phyloP scores from a whole-genome alignment of 2,113 vertebrate species.

The Hydropotes inermis region DNA sequence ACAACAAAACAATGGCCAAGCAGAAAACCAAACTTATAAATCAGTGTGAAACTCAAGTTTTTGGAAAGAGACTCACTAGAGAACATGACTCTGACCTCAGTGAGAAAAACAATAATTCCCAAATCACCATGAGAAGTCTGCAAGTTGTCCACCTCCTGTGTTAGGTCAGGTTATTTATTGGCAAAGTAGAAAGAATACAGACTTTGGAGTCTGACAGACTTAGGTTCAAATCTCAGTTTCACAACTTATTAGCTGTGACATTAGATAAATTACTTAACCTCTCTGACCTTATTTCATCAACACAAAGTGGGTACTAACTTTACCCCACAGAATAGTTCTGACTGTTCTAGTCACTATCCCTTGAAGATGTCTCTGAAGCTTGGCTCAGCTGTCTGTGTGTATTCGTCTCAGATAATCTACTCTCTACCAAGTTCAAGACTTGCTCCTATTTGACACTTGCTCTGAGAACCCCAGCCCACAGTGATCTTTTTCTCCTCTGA shows the following conservation, averaged over 20 bases:
- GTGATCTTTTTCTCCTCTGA: neutral
- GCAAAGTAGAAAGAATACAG: neutral
- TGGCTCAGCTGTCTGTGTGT: neutral
- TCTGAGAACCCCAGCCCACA: neutral
- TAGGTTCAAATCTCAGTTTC: conserved; percentile 1
- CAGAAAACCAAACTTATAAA: conserved; percentile 47
- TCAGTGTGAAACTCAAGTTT: neutral
- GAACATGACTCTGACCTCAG: neutral
- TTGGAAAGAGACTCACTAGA: neutral
- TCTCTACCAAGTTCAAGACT: neutral
- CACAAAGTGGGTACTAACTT: neutral
- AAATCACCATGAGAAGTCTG: neutral
- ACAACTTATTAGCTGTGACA: neutral
- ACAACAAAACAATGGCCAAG: neutral
- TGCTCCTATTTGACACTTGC: neutral
- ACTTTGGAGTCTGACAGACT: neutral
- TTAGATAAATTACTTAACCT: neutral
- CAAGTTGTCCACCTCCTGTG: neutral
- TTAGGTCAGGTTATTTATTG: neutral
- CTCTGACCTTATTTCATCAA: neutral
- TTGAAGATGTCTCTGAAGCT: conserved; percentile 3
- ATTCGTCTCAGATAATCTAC: neutral
- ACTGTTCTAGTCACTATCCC: neutral
- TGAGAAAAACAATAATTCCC: neutral
- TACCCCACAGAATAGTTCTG: neutral